Conservation (phyloP, 2,797 vertebrate species). For the Eleutherodactylus coqui region DNA sequence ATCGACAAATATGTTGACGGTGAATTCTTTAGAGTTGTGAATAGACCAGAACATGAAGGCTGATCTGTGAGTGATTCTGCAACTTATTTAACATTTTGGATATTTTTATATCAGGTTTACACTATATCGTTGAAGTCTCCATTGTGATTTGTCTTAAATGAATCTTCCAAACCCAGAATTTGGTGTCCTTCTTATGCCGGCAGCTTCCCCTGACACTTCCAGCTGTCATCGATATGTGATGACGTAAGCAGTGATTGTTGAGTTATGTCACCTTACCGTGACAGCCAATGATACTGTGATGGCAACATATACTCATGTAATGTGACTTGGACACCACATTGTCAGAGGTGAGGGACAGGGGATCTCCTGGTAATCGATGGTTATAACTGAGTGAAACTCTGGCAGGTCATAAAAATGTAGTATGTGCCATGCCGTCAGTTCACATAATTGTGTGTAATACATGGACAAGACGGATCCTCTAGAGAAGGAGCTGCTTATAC, state of each 20-base stretch:
- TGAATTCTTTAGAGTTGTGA: background rate
- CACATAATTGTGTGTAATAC: too few species aligned
- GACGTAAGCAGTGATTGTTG: background rate
- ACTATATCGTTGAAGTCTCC: background rate
- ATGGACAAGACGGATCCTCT: too few species aligned
- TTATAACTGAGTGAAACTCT: too few species aligned
- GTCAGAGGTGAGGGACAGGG: too few species aligned
- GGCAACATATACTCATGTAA: too few species aligned
- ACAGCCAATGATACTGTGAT: background rate
- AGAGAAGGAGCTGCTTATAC: too few species aligned
- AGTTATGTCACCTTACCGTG: background rate
- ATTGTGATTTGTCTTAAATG: background rate
- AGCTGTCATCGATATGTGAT: background rate
- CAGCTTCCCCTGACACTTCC: background rate
- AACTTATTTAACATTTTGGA: background rate
- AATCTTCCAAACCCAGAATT: background rate
- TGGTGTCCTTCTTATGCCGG: background rate
- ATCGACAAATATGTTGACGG: conserved; percentile 5
- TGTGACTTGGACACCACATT: too few species aligned
- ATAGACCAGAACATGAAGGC: background rate
- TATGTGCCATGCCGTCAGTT: too few species aligned
- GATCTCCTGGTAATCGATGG: too few species aligned
- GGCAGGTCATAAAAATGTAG: too few species aligned
- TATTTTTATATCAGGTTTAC: background rate
- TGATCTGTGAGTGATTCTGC: background rate